Percentiles rank a stretch among this genome's conserved stretches.
Evolutionary conservation across 2,113 vertebrate species (phyloP).

Genomic region (Centrocercus urophasianus): DNA sequence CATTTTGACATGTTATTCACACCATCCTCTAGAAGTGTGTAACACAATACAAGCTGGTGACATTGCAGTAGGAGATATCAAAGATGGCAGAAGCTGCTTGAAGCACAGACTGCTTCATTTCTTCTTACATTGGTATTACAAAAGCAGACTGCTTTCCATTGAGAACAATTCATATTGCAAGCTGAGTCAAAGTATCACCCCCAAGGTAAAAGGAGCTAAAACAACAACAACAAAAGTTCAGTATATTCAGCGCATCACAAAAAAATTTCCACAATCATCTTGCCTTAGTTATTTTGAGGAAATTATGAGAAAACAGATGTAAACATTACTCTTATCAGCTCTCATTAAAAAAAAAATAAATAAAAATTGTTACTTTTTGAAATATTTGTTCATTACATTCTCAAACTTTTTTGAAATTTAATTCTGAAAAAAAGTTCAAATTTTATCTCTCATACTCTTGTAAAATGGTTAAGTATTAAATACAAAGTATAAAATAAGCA

Average conservation of each 20-base stretch:
- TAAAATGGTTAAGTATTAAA: background rate
- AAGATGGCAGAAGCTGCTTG: background rate
- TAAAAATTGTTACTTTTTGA: background rate
- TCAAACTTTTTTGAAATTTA: background rate
- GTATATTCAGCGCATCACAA: accelerated
- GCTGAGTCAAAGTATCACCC: background rate
- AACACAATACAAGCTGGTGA: background rate
- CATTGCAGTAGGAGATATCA: background rate
- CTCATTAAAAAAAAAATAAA: too few species aligned
- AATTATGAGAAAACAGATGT: background rate
- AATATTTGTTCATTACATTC: background rate
- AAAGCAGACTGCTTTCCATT: background rate
- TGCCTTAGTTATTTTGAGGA: background rate
- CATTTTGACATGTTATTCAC: background rate
- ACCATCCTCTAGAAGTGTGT: background rate
- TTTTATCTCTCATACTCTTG: background rate
- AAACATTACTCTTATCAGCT: background rate
- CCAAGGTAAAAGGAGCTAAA: background rate
- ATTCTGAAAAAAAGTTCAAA: background rate
- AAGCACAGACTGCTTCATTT: background rate
- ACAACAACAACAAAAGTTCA: too few species aligned
- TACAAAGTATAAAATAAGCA: too few species aligned
- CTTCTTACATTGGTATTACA: background rate
- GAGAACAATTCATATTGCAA: background rate
- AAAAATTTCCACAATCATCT: background rate